Evolutionary conservation across 2,797 vertebrate genomes (phyloP).

Genomic region (Phaenicophaeus curvirostris): DNA sequence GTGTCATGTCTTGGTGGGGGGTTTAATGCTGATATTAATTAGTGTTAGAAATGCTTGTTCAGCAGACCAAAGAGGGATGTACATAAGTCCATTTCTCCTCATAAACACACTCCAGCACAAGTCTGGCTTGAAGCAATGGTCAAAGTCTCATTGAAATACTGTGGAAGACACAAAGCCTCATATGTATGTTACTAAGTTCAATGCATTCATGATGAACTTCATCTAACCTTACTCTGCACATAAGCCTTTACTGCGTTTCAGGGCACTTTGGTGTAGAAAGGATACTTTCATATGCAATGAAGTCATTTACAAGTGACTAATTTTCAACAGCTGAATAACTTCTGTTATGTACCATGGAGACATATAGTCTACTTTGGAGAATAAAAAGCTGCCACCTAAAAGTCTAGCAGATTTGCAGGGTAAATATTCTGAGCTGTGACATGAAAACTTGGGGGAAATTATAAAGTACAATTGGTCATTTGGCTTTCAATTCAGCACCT

Average conservation of each 20-base stretch:
- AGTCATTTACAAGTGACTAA: background rate
- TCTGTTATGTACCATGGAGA: background rate
- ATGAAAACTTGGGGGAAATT: background rate
- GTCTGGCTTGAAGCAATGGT: background rate
- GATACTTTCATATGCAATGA: background rate
- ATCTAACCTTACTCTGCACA: background rate
- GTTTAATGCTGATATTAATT: conserved; percentile 49
- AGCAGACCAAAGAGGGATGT: background rate
- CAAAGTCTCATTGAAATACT: background rate
- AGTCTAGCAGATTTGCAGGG: background rate
- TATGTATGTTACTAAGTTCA: background rate
- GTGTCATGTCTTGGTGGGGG: conserved; percentile 45
- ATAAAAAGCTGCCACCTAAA: background rate
- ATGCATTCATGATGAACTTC: background rate
- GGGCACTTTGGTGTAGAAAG: background rate
- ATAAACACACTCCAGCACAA: background rate
- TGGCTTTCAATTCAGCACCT: background rate
- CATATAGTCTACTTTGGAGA: background rate
- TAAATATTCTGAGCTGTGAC: background rate
- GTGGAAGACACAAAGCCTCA: background rate
- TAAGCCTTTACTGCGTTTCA: background rate
- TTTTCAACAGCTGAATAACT: background rate
- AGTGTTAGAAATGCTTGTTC: conserved; percentile 40
- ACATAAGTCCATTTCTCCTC: background rate
- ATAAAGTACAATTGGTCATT: background rate